Evolutionary conservation across 1,140 invertebrate species (phyloP).

Genomic region (Adoxophyes honmai): DNA sequence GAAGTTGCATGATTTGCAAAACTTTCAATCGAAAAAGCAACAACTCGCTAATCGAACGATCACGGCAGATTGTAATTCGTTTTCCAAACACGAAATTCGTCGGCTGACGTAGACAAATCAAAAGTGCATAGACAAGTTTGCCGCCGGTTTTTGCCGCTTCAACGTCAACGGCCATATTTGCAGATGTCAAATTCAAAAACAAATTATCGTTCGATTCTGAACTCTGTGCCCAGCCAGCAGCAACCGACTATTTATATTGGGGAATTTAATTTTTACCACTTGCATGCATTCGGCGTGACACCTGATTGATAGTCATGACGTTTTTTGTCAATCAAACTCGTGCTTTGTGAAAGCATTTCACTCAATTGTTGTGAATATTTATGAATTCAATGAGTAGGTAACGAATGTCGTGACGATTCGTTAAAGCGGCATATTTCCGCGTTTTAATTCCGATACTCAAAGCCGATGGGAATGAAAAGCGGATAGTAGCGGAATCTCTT

Average conservation of each 20-base stretch:
- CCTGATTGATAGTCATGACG: constrained; percentile 59
- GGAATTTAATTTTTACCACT: constrained; percentile 49
- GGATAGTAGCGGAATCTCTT: constrained; percentile 55
- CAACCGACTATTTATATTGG: constrained; percentile 14
- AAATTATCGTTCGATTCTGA: constrained; percentile 24
- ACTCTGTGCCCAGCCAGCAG: constrained; percentile 23
- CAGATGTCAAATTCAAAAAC: constrained; percentile 32
- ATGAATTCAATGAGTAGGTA: constrained; percentile 43
- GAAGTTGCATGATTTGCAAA: neutral
- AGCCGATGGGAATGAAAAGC: constrained; percentile 45
- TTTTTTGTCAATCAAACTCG: constrained; percentile 58
- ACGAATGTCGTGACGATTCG: constrained; percentile 52
- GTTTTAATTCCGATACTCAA: constrained; percentile 56
- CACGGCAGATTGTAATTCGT: constrained; percentile 51
- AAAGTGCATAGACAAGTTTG: constrained; percentile 53
- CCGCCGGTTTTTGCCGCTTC: constrained; percentile 33
- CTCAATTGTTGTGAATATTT: constrained; percentile 58
- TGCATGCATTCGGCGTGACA: constrained; percentile 45
- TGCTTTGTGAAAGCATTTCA: constrained; percentile 58
- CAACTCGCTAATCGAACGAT: constrained; percentile 39
- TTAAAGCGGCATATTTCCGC: constrained; percentile 55
- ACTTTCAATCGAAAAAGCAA: neutral
- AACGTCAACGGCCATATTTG: constrained; percentile 43
- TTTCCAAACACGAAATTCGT: constrained; percentile 43
- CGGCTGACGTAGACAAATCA: constrained; percentile 31